Base-by-base conservation (phyloP, 2,113 vertebrate genomes). In the Prionailurus viverrinus region DNA sequence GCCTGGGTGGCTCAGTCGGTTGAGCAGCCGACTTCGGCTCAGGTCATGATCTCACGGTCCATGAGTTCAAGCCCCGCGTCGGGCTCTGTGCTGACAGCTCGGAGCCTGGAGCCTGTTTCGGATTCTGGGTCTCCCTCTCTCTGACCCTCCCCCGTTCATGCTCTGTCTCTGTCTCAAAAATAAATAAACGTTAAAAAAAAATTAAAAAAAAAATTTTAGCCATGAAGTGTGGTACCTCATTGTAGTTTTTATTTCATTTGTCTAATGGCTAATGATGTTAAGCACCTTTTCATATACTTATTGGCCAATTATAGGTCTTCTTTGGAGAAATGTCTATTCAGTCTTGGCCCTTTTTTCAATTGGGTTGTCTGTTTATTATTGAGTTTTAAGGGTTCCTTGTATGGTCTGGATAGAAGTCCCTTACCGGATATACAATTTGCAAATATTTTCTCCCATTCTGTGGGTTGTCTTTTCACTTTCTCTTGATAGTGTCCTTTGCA, bases 301-400 rank as follows among this genome's bases (percentile, higher is more conserved):
- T 36, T 95, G 19, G 31, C 7, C 68, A 55, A 33, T 68, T 39
- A 33, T 74, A 36, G 65, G 33, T 55, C 21, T 45, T 87, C 48
- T 87, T 39, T 83, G 68, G 90, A 71, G 58, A 93, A 91, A 76
- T n/a, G 14, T 55, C 29, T 93, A 5, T 88, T 78, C 82, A 71
- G 68, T 69, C 68, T 87, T 92, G 80, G 33, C 66, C 81, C 80
- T 61, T 81, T 97, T 95, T 94, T n/a, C 11, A 69, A 53, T 71
- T 90, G 51, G 9, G 25, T 73, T 87, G 7, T 41, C 45, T 85
- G 80, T 87, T 85, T 78, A 25, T 61, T 68, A 61, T 31, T 76
- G 66, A 93, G 48, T 93, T 80, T 21, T 81, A 33, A 97, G 66
- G 33, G 5, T 69, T 80, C 29, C 23, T 61, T 51, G 21, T 31